Base-by-base conservation (phyloP, 2,888 invertebrate genomes). In the Phortica okadai region DNA sequence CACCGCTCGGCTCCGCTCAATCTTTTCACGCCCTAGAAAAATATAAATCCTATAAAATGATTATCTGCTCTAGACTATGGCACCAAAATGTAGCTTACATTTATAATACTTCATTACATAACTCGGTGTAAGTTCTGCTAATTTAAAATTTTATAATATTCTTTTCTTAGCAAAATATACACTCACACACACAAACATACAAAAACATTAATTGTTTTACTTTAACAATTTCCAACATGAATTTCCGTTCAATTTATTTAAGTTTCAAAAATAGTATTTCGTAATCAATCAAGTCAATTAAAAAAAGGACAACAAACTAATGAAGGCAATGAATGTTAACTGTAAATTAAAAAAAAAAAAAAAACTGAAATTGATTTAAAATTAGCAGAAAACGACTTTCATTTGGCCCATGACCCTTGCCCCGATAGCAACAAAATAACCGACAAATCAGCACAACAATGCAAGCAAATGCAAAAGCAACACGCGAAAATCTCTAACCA, bases 301-400 rank as follows among this genome's bases (percentile, higher is more conserved):
- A 64, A 77, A 81, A 81, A 87, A 88, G 88, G 88, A 86, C 86
- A 86, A 88, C 88, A 88, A 88, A 86, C 88, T 88, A 82, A 83
- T 82, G 82, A 79, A 85, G 85, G 76, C 88, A 79, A 33, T 42
- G n/a, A 50, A 45, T 45, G 10, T 45, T 21, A 21, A 21, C 25
- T 33, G 11, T 33, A 11, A 11, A n/a, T 64, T 11, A 5, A 64
- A 59, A 21, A 59, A 3, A 59, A 21, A 21, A 21, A 21, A 21
- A 10, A 66, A 1, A n/a, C n/a, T 14, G 41, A 41, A 64, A 64
- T 33, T 64, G 10, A 50, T 50, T 50, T 50, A 8, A 11, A 50
- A 50, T 50, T 50, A 50, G 14, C 50, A 50, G 50, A 50, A 50
- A 50, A 50, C 50, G 50, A 62, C 72, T 66, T 76, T 56, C 11